Base-by-base conservation (phyloP, 2,797 vertebrate species). In the Enteromius trimaculatus region DNA sequence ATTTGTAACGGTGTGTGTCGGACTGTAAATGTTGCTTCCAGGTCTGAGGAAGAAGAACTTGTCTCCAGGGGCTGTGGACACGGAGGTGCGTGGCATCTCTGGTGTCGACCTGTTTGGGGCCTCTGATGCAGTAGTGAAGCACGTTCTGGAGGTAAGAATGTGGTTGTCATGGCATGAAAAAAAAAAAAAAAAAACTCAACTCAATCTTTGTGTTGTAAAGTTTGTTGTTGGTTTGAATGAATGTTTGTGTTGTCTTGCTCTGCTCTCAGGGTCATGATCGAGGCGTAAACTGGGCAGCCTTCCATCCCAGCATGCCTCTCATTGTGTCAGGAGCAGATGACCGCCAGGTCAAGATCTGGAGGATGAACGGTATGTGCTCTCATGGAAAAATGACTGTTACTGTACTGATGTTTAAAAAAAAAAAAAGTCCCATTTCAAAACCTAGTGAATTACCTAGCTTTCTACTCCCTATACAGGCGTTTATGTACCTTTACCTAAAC, bases 1-100 rank as follows among this genome's bases (percentile, higher is more conserved):
- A 91, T 82, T 77, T 92, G 87, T 90, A 90, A 86, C 86, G 93
- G 85, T 88, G 88, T 90, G 90, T 79, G 77, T 81, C 83, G 68
- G 90, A 51, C 86, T 94, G 92, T 93, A 89, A 92, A 89, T 93
- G 88, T 92, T 88, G 91, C 86, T 94, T 94, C 90, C 93, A 96
- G 98, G 98, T 91, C 92, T 99, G 80, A 95, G 98, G 88, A 99
- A 99, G 95, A 99, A 99, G 94, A 99, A 99, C 90, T 91, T 99
- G 10, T 98, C 97, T 62, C 98, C 98, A 0, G 97, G 98, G 0
- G 96, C 98, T 0, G 96, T 98, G 92, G 98, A 99, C 81, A 96
- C 97, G 0, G 98, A 99, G 0, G 97, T 98, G 62, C 94, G 98
- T 0, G 96, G 97, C 58, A 96, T 99, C 90, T 97, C 97, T 0